Evolutionary conservation across 2,113 vertebrate species (phyloP).

Genomic region (Ptyas mucosa): DNA sequence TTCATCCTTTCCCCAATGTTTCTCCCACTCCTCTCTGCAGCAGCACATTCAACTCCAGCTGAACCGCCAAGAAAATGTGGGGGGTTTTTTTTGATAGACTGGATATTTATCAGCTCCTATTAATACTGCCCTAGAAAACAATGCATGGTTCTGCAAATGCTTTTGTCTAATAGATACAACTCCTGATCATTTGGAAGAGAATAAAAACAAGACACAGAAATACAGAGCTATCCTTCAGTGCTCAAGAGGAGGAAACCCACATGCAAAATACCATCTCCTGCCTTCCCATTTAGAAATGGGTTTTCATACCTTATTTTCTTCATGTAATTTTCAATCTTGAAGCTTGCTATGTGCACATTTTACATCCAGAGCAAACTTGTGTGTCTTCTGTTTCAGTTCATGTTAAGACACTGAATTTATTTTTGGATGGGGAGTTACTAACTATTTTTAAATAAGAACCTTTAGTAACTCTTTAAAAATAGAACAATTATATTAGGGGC

Average conservation of each 20-base stretch:
- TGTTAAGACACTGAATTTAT: not conserved
- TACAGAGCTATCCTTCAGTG: not conserved
- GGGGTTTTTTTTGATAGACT: conserved; percentile 3
- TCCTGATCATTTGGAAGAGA: not conserved
- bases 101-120: conserved; percentile 34
- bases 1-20: not conserved
- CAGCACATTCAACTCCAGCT: conserved; percentile 8
- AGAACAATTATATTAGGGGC: not conserved
- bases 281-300: not conserved
- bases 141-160: conserved; percentile 31
- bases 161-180: conserved; percentile 29
- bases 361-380: not conserved
- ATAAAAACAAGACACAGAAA: not conserved
- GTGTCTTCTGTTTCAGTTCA: not conserved
- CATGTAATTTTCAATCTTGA: not conserved
- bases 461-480: not conserved
- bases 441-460: not conserved
- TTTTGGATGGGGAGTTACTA: not conserved
- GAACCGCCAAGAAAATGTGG: not conserved
- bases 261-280: not conserved
- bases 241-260: not conserved
- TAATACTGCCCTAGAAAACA: not conserved
- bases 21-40: conserved; percentile 31
- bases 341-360: not conserved
- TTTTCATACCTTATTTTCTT: not conserved